Conservation (phyloP, 2,113 vertebrate genomes). For the Corythoichthys haematopterus region DNA sequence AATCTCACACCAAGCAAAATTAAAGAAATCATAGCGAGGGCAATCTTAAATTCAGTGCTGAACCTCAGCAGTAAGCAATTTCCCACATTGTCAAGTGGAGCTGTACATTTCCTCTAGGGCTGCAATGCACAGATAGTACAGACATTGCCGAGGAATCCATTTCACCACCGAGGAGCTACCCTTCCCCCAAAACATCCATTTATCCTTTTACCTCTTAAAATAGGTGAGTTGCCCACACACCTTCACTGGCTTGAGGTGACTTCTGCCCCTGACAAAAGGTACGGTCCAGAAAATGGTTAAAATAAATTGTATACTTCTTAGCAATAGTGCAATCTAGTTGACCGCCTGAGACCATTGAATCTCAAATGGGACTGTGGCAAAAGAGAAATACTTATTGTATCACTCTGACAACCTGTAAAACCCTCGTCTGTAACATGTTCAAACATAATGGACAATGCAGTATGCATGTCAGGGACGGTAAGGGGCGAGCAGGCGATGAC, state of each 20-base stretch:
- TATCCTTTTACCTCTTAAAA: constrained; percentile 63
- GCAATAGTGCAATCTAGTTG: constrained; percentile 30
- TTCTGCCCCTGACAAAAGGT: constrained; percentile 51
- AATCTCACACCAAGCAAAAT: constrained; percentile 66
- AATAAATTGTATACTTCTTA: constrained; percentile 22
- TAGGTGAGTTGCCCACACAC: constrained; percentile 52
- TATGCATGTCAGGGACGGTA: background rate
- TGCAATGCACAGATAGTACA: constrained; percentile 70
- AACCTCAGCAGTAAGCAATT: constrained; percentile 70
- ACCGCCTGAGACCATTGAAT: constrained; percentile 40
- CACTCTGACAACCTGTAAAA: constrained; percentile 32
- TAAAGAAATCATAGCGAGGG: constrained; percentile 70
- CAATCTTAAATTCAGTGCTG: constrained; percentile 66
- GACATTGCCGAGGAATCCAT: constrained; percentile 65
- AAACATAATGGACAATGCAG: constrained; percentile 8
- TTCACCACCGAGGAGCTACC: constrained; percentile 62
- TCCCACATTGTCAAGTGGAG: constrained; percentile 64
- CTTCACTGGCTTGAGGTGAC: constrained; percentile 46
- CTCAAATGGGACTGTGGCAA: constrained; percentile 37
- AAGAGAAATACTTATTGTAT: constrained; percentile 33
- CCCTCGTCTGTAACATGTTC: constrained; percentile 39
- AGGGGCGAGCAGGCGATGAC: no score
- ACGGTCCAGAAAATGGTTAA: constrained; percentile 44
- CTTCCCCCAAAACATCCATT: constrained; percentile 55
- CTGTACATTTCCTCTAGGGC: constrained; percentile 67